Evolutionary conservation across 2,888 invertebrate genomes (phyloP).

Genomic region (Dynastes maya): DNA sequence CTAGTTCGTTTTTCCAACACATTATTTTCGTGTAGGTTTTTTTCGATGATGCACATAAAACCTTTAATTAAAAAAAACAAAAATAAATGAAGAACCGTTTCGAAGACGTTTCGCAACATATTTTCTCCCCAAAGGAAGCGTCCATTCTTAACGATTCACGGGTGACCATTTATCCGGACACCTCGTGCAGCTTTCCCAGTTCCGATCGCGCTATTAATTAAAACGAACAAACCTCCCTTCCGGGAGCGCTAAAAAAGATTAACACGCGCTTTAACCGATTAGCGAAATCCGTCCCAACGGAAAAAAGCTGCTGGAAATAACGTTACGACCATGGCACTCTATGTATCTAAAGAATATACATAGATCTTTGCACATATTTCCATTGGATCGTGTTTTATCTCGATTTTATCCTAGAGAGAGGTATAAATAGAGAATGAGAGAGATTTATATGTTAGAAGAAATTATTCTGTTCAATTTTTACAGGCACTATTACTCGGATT

Average conservation of each 20-base stretch:
- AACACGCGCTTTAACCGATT: constrained; percentile 37
- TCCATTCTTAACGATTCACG: constrained; percentile 23
- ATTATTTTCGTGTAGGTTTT: too few relatives aligned
- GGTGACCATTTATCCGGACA: constrained; percentile 22
- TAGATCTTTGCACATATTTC: constrained; percentile 3
- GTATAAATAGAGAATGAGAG: neutral
- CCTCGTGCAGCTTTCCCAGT: neutral
- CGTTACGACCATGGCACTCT: constrained; percentile 20
- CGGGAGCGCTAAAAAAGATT: constrained; percentile 42
- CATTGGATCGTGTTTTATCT: constrained; percentile 14
- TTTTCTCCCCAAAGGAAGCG: too few relatives aligned
- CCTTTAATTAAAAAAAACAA: too few relatives aligned
- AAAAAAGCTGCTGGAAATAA: neutral
- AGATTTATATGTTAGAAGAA: too few relatives aligned
- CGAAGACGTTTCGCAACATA: too few relatives aligned
- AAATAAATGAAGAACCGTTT: too few relatives aligned
- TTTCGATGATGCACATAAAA: too few relatives aligned
- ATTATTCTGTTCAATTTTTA: too few relatives aligned
- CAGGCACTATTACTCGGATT: too few relatives aligned
- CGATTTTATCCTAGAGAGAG: constrained; percentile 5
- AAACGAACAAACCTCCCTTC: constrained; percentile 32
- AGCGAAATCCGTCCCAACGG: constrained; percentile 23
- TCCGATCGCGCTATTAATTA: constrained; percentile 37
- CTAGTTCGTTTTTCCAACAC: too few relatives aligned
- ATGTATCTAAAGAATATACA: constrained; percentile 10